Conservation (phyloP, 2,888 invertebrate genomes). For the Hydrotaea cyrtoneurina region DNA sequence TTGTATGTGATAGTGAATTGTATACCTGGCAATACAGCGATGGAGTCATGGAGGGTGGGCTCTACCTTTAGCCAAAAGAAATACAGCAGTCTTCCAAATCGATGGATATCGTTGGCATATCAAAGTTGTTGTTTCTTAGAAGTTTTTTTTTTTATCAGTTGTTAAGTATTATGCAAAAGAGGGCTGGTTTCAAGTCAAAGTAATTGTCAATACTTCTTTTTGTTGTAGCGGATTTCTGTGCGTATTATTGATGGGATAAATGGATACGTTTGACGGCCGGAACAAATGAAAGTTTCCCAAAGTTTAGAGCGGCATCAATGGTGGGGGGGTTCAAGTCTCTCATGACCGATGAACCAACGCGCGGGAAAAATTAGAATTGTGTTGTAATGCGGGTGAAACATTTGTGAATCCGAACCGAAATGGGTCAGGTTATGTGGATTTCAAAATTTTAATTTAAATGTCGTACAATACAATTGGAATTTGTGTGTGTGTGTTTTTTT, state of each 20-base stretch:
- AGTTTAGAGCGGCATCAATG: not conserved
- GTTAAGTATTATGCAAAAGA: conserved; percentile 26
- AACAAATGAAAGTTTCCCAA: conserved; percentile 31
- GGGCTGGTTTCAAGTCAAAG: not conserved
- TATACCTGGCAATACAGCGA: not conserved
- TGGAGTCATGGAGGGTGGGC: not conserved
- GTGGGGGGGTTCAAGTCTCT: not conserved
- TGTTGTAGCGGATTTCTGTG: not conserved
- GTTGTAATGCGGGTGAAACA: too few relatives aligned
- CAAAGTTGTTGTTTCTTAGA: not conserved
- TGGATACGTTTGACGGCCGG: conserved; percentile 21
- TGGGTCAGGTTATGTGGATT: too few relatives aligned
- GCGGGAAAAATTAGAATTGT: too few relatives aligned
- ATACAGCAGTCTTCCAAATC: not conserved
- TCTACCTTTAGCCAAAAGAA: not conserved
- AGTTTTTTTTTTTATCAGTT: conserved; percentile 23
- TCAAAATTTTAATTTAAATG: too few relatives aligned
- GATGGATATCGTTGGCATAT: not conserved
- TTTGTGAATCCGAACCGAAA: too few relatives aligned
- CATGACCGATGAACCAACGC: too few relatives aligned
- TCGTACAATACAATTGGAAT: too few relatives aligned
- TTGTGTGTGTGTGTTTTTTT: too few relatives aligned
- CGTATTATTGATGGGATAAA: conserved; percentile 12
- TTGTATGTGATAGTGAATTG: not conserved
- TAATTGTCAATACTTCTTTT: conserved; percentile 6